phyloP scores from a whole-genome alignment of 2,888 invertebrate genomes.

The Chymomyza procnemis region DNA sequence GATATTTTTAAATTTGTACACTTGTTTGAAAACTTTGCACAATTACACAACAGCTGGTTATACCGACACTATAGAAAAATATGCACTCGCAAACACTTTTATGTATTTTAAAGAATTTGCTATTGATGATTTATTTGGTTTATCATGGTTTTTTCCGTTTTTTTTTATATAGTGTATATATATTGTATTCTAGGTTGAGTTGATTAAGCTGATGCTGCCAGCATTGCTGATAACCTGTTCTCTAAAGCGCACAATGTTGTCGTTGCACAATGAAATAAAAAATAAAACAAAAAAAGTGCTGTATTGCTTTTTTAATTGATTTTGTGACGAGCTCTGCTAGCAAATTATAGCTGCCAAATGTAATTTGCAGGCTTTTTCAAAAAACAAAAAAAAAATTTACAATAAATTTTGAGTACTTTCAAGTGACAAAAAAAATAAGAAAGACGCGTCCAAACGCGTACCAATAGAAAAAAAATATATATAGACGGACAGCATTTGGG shows the following conservation, averaged over 20 bases:
- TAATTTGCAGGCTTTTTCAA: slow-evolving; percentile 57
- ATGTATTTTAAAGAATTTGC: not conserved
- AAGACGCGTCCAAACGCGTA: slow-evolving; percentile 7
- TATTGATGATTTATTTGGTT: no score
- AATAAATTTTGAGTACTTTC: slow-evolving; percentile 41
- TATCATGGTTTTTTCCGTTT: slow-evolving; percentile 9
- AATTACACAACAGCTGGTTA: no score
- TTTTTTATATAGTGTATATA: slow-evolving; percentile 1
- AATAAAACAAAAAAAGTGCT: slow-evolving; percentile 45
- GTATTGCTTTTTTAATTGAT: slow-evolving; percentile 56
- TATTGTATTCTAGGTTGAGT: slow-evolving; percentile 1
- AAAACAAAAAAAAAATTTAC: slow-evolving; percentile 58
- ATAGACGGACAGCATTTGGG: no score
- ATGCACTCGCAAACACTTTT: not conserved
- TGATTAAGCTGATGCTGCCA: slow-evolving; percentile 41
- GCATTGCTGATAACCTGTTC: slow-evolving; percentile 61
- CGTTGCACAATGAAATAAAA: slow-evolving; percentile 67
- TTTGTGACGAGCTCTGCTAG: slow-evolving; percentile 49
- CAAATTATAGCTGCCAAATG: slow-evolving; percentile 52
- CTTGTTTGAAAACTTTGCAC: no score
- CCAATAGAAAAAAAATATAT: slow-evolving; percentile 16
- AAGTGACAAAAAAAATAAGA: slow-evolving; percentile 23
- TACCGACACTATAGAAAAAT: no score
- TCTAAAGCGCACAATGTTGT: slow-evolving; percentile 35
- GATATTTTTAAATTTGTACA: no score